phyloP scores from a whole-genome alignment of 2,113 vertebrate genomes.

The Pipa parva region DNA sequence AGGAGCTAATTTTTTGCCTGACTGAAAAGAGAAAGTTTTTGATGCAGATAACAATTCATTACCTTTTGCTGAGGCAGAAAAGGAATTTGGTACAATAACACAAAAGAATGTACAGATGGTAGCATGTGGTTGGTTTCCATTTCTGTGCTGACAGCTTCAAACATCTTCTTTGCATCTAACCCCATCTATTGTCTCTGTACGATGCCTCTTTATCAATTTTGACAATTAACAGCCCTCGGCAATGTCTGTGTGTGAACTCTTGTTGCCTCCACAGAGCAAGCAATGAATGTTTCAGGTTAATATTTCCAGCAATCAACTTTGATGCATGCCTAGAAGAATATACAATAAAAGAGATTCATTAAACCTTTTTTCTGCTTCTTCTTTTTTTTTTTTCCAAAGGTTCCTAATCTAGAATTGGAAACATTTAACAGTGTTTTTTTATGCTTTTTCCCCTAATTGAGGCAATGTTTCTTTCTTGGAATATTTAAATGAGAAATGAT shows the following conservation, averaged over 20 bases:
- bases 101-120: conserved; percentile 9
- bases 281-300: conserved; percentile 32
- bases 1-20: background rate
- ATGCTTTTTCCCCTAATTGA: background rate
- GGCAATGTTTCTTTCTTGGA: conserved; percentile 2
- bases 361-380: no score
- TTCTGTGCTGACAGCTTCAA: conserved; percentile 15
- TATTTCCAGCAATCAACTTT: conserved; percentile 26
- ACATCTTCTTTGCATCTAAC: conserved; percentile 25
- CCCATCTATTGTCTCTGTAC: conserved; percentile 32
- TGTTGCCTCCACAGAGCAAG: conserved; percentile 27
- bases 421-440: background rate
- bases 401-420: background rate
- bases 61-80: background rate
- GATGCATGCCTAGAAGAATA: conserved; percentile 20
- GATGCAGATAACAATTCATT: conserved; percentile 5
- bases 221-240: conserved; percentile 38
- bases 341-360: conserved; percentile 25
- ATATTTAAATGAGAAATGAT: conserved; percentile 1
- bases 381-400: no score
- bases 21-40: background rate
- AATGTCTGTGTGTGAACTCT: conserved; percentile 33
- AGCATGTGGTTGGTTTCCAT: conserved; percentile 26
- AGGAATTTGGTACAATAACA: conserved; percentile 14
- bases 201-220: conserved; percentile 30